Base-by-base conservation (phyloP, 1,140 invertebrate genomes). In the Diorhabda elongata region DNA sequence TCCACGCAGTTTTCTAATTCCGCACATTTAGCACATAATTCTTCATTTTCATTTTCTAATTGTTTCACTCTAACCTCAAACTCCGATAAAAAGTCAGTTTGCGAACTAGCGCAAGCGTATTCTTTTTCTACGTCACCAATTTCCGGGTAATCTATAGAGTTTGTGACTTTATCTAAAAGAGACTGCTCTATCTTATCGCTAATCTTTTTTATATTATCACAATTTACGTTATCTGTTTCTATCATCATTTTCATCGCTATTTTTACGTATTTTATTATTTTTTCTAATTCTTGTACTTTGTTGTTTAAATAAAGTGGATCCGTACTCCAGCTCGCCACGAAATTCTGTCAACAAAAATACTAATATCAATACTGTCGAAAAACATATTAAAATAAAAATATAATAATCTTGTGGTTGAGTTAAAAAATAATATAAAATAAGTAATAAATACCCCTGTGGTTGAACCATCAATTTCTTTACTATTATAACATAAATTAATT, bases 1-100 rank as follows among this genome's bases (percentile, higher is more conserved):
- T 94, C 90, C 43, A 93, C 77, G 75, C 89, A 90, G 41, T 82
- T 81, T 79, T 93, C 91, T 9, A 93, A 80, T 44, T 91, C 89
- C 42, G 83, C 83, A 75, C 86, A 88, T 69, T 86, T 85, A 56
- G 86, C 82, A 42, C 80, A 76, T 61, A 88, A 75, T 59, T 83
- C 79, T 71, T 81, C 76, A 64, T 85, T 87, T 66, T 86, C 85
- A 61, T 71, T 75, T 75, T 67, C 76, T 59, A 69, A 71, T 73
- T 75, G 72, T 45, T 67, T 42, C 8, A 79, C 67, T 66, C 61
- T 69, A 44, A 63, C 56, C 64, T 76, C 73, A 47, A 71, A 71
- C 26, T 62, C 56, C 61, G 70, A 63, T 42, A 52, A 64, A 42
- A 72, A 59, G 41, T 74, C 71, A 26, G 69, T 73, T 45, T 74